Evolutionary conservation across 2,113 vertebrate genomes (phyloP).

Genomic region (Ahaetulla prasina): DNA sequence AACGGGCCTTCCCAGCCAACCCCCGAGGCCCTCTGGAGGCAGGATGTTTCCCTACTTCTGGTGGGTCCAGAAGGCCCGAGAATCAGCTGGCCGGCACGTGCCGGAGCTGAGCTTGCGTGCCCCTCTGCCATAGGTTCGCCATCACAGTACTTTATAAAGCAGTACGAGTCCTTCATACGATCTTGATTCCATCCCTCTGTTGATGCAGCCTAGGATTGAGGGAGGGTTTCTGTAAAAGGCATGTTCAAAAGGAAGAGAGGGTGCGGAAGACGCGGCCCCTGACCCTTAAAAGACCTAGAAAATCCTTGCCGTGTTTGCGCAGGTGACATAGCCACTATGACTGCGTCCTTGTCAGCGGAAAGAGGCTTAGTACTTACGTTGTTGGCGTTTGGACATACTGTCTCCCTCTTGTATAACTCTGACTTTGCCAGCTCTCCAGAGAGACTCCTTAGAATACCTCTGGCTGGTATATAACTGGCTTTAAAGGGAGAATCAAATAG

Average conservation of each 20-base stretch:
- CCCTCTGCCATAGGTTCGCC: too few relatives aligned
- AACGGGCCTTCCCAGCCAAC: too few relatives aligned
- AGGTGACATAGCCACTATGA: rapidly evolving
- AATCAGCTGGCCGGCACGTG: too few relatives aligned
- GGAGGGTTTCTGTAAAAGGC: neutral
- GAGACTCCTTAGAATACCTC: neutral
- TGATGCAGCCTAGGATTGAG: neutral
- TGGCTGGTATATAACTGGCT: neutral
- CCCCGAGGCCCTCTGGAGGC: too few relatives aligned
- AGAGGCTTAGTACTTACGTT: neutral
- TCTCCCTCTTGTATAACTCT: neutral
- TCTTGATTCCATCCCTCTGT: too few relatives aligned
- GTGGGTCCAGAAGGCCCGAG: too few relatives aligned
- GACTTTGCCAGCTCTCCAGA: neutral
- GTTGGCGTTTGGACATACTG: neutral
- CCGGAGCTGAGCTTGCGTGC: too few relatives aligned
- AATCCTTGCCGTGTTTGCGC: neutral
- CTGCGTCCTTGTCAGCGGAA: neutral
- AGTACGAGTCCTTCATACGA: too few relatives aligned
- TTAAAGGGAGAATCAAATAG: neutral
- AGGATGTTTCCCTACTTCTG: too few relatives aligned
- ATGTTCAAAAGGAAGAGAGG: neutral
- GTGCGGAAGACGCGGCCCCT: neutral
- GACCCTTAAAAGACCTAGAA: neutral
- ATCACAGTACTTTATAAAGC: too few relatives aligned